Evolutionary conservation across 2,113 vertebrate species (phyloP).

Genomic region (Crotalus viridis): DNA sequence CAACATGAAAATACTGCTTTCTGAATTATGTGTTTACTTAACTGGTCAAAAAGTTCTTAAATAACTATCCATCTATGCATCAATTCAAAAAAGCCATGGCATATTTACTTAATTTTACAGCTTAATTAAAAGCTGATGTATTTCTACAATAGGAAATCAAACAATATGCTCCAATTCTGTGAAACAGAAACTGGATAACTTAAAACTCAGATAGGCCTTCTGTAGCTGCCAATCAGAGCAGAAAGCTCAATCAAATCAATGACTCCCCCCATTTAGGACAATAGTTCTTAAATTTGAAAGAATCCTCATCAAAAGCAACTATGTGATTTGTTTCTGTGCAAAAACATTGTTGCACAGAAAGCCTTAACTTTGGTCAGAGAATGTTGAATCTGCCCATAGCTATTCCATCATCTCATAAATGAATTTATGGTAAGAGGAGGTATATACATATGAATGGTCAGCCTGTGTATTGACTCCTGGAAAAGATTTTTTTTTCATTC

Average conservation of each 20-base stretch:
- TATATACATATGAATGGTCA: background rate
- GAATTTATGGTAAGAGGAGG: background rate
- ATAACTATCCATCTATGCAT: background rate
- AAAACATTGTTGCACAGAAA: background rate
- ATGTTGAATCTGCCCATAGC: background rate
- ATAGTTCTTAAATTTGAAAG: background rate
- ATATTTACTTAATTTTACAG: background rate
- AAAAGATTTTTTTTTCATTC: background rate
- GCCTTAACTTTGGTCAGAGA: background rate
- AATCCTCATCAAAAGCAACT: background rate
- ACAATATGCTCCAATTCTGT: background rate
- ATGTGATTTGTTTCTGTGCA: background rate
- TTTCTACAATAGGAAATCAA: background rate
- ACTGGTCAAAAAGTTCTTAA: background rate
- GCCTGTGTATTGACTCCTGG: background rate
- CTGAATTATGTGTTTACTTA: background rate
- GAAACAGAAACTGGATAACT: background rate
- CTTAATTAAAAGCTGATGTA: background rate
- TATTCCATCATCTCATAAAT: background rate
- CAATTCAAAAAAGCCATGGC: background rate
- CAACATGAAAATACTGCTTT: background rate
- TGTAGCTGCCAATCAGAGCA: background rate
- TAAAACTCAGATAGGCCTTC: background rate
- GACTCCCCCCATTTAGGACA: accelerated
- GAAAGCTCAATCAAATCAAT: background rate